These are phyloP conservation scores for Macquaria australasica DNA, from an alignment of 2,113 vertebrate genomes.

Conservation along the genomic window DNA sequence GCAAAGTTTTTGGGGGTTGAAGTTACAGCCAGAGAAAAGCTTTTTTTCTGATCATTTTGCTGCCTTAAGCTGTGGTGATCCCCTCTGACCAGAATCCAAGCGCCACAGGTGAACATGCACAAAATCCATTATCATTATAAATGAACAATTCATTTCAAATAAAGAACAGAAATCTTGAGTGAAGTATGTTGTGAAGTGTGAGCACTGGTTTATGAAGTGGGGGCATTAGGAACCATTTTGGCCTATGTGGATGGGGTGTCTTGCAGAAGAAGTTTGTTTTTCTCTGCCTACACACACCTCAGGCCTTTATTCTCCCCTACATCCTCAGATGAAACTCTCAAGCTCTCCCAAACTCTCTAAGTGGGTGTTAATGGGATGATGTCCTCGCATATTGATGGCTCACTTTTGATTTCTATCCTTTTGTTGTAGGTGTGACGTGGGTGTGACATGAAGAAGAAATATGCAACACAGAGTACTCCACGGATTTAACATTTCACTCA, in stretches of 20 bases:
- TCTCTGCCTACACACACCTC: background rate
- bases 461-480: too few relatives aligned
- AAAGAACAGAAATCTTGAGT: slow-evolving; percentile 1
- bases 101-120: background rate
- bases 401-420: background rate
- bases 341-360: background rate
- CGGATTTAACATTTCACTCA: background rate
- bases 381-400: background rate
- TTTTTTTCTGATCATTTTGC: slow-evolving; percentile 24
- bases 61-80: background rate
- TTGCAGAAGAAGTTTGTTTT: background rate
- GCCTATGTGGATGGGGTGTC: background rate
- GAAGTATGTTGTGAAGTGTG: slow-evolving; percentile 11
- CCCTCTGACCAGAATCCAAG: background rate
- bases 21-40: slow-evolving; percentile 41
- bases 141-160: background rate
- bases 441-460: background rate
- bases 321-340: background rate
- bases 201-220: background rate
- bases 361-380: background rate
- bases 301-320: background rate
- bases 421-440: background rate
- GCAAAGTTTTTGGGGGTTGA: slow-evolving; percentile 65
- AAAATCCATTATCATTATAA: background rate
- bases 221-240: background rate